Conservation (phyloP, 2,888 invertebrate species). For the Xiphydria camelus region DNA sequence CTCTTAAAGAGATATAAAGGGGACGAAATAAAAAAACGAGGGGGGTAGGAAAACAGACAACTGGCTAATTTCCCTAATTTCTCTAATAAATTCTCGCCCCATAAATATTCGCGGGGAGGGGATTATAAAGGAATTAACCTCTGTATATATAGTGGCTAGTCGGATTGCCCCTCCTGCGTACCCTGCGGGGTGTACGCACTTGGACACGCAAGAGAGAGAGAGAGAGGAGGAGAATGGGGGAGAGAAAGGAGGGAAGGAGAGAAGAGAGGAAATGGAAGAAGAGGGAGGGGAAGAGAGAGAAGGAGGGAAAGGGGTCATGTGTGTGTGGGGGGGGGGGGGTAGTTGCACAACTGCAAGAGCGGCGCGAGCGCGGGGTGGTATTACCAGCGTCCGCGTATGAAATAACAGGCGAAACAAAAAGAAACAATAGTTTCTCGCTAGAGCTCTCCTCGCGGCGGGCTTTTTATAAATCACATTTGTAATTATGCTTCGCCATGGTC, state of each 20-base stretch:
- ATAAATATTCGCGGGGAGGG: constrained; percentile 42
- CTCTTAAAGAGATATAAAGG: constrained; percentile 3
- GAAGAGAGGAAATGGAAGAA: constrained; percentile 14
- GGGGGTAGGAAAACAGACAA: constrained; percentile 6
- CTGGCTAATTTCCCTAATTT: constrained; percentile 48
- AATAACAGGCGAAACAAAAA: constrained; percentile 12
- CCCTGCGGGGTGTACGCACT: not conserved
- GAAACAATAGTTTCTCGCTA: constrained; percentile 22
- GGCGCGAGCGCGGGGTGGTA: constrained; percentile 3
- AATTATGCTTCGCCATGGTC: constrained; percentile 35
- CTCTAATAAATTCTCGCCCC: constrained; percentile 45
- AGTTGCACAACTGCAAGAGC: no score
- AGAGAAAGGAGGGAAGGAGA: constrained; percentile 4
- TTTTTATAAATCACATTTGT: constrained; percentile 44
- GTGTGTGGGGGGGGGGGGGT: constrained; percentile 3
- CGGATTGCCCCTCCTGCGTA: constrained; percentile 19
- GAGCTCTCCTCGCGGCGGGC: constrained; percentile 15
- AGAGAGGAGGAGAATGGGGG: constrained; percentile 4
- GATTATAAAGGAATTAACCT: constrained; percentile 51
- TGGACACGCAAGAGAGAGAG: constrained; percentile 2
- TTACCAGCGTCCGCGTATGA: constrained; percentile 4
- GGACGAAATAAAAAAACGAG: constrained; percentile 13
- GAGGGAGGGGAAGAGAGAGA: constrained; percentile 12
- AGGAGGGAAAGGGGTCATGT: constrained; percentile 3
- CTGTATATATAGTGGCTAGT: constrained; percentile 24